These are phyloP conservation scores for Aptenodytes forsteri DNA, from an alignment of 2,113 vertebrate genomes.

Conservation along the genomic window DNA sequence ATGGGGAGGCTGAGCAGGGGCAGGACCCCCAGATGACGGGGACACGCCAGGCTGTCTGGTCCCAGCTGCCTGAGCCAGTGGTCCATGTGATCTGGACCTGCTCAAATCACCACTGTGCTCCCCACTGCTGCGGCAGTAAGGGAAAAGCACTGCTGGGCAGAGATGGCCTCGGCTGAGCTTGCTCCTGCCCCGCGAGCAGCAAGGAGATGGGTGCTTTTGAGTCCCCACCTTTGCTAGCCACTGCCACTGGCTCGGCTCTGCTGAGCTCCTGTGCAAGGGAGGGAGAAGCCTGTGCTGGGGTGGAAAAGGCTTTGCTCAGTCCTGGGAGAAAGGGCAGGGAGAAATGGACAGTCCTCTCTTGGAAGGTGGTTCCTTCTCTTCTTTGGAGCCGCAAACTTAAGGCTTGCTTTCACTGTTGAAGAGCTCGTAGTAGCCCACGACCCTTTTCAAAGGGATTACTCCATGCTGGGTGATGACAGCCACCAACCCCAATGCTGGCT, in stretches of 20 bases:
- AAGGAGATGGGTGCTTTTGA: neutral
- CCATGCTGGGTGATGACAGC: neutral
- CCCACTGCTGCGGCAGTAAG: neutral
- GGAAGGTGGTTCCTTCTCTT: neutral
- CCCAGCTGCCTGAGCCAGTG: neutral
- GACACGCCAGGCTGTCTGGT: neutral
- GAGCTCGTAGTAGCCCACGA: rapidly evolving
- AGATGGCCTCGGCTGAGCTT: neutral
- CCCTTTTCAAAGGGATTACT: neutral
- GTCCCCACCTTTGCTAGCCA: neutral
- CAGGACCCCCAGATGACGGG: neutral
- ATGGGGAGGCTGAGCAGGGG: neutral
- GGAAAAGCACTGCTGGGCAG: neutral
- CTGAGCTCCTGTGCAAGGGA: neutral
- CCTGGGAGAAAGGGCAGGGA: neutral
- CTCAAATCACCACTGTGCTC: neutral
- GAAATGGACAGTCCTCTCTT: neutral
- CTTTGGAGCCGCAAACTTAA: neutral
- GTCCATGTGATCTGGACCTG: neutral
- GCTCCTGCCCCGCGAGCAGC: rapidly evolving
- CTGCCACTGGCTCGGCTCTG: neutral
- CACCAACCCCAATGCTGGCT: neutral
- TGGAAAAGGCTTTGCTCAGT: neutral
- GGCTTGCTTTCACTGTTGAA: neutral
- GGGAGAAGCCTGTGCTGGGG: neutral